A percentile compares a stretch with the other conserved stretches of the same genome.
Conservation (phyloP, 1,140 invertebrate species). For the Epicauta chinensis region DNA sequence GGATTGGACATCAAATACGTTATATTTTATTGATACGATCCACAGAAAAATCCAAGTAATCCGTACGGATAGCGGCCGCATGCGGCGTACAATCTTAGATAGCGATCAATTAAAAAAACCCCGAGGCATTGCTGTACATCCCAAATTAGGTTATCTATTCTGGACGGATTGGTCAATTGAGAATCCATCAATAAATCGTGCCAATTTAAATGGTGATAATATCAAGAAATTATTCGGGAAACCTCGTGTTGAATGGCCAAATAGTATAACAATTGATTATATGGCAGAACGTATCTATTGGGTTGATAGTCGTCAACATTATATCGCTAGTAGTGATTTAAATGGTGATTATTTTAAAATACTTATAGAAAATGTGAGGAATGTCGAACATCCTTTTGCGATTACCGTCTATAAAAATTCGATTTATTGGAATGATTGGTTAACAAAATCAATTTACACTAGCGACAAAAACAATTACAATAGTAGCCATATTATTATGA, state of each 20-base stretch:
- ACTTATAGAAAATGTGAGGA: constrained; percentile 58
- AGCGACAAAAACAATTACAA: constrained; percentile 62
- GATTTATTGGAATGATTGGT: constrained; percentile 93
- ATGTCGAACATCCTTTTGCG: constrained; percentile 75
- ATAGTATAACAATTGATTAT: constrained; percentile 80
- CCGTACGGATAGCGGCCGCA: constrained; percentile 64
- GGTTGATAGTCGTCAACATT: constrained; percentile 79
- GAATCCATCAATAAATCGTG: constrained; percentile 71
- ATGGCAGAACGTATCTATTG: constrained; percentile 75
- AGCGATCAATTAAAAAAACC: constrained; percentile 68
- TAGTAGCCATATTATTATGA: constrained; percentile 54
- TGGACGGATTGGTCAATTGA: constrained; percentile 89
- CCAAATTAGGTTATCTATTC: constrained; percentile 75
- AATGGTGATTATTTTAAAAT: constrained; percentile 72
- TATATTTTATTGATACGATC: constrained; percentile 86
- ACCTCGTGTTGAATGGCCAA: constrained; percentile 72
- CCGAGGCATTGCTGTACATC: constrained; percentile 83
- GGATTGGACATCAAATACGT: constrained; percentile 88
- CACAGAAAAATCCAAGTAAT: constrained; percentile 74
- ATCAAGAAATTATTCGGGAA: constrained; percentile 62
- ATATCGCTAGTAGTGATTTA: constrained; percentile 77
- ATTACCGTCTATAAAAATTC: constrained; percentile 69
- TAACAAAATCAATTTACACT: constrained; percentile 65
- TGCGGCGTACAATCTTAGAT: constrained; percentile 70
- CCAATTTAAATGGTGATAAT: constrained; percentile 78